Evolutionary conservation across 2,113 vertebrate genomes (phyloP).

Genomic region (Recurvirostra avosetta): DNA sequence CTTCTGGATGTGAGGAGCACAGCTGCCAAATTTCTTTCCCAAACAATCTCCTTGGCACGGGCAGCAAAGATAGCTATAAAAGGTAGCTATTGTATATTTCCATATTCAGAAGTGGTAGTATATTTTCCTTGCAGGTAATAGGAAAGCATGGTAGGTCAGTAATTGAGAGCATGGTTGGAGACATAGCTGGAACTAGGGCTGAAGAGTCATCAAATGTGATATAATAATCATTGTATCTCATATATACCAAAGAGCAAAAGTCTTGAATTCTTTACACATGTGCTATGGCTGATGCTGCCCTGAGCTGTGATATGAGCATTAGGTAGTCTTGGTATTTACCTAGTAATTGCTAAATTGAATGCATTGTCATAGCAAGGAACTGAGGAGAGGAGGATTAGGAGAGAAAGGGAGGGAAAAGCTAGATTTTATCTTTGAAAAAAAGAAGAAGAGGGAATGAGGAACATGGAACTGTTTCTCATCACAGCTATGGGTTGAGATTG

Average conservation of each 20-base stretch:
- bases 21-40: neutral
- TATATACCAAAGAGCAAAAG: neutral
- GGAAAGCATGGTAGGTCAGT: neutral
- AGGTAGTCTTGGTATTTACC: neutral
- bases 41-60: neutral
- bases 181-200: neutral
- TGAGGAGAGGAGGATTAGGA: neutral
- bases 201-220: neutral
- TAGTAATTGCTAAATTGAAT: neutral
- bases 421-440: neutral
- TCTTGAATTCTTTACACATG: neutral
- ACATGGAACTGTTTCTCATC: neutral
- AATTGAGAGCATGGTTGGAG: neutral
- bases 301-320: neutral
- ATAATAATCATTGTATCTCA: neutral
- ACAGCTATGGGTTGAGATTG: neutral
- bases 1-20: neutral
- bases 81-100: neutral
- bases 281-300: neutral
- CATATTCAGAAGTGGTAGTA: neutral
- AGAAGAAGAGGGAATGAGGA: neutral
- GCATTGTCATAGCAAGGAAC: neutral
- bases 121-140: neutral
- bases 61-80: neutral
- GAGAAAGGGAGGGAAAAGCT: neutral